These are phyloP conservation scores for Leptinotarsa tumamoca DNA, from an alignment of 2,888 invertebrate genomes.

Conservation along the genomic window DNA sequence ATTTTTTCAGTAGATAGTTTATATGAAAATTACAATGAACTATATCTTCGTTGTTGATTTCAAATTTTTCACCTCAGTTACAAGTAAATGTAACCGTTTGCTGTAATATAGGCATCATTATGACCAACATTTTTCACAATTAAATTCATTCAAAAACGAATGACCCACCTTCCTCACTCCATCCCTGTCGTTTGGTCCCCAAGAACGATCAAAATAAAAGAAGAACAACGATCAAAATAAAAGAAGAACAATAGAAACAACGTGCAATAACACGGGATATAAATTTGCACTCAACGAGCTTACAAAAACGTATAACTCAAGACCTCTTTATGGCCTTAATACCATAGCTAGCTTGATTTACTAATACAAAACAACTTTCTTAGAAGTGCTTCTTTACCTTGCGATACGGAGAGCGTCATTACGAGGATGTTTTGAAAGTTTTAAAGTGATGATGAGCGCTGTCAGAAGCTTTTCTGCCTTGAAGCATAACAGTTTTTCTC, in stretches of 20 bases:
- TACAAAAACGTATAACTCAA: slow-evolving; percentile 32
- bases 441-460: slow-evolving; percentile 11
- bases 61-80: too few species aligned
- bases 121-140: too few species aligned
- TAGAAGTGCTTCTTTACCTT: slow-evolving; percentile 21
- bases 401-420: slow-evolving; percentile 18
- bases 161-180: background rate
- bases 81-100: too few species aligned
- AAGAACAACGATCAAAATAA: slow-evolving; percentile 20
- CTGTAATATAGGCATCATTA: too few species aligned
- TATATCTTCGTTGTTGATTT: too few species aligned
- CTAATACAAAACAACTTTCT: slow-evolving; percentile 35
- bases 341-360: slow-evolving; percentile 36
- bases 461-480: background rate
- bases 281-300: slow-evolving; percentile 32
- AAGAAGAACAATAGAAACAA: slow-evolving; percentile 4
- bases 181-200: background rate
- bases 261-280: slow-evolving; percentile 31
- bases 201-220: slow-evolving; percentile 17
- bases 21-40: too few species aligned
- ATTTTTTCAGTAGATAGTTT: too few species aligned
- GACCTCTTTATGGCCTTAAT: slow-evolving; percentile 32
- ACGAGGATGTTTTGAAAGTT: slow-evolving; percentile 19
- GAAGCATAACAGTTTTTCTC: too few species aligned
- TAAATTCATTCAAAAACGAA: background rate